Conservation (phyloP, 2,113 vertebrate genomes). For the Mugil cephalus region DNA sequence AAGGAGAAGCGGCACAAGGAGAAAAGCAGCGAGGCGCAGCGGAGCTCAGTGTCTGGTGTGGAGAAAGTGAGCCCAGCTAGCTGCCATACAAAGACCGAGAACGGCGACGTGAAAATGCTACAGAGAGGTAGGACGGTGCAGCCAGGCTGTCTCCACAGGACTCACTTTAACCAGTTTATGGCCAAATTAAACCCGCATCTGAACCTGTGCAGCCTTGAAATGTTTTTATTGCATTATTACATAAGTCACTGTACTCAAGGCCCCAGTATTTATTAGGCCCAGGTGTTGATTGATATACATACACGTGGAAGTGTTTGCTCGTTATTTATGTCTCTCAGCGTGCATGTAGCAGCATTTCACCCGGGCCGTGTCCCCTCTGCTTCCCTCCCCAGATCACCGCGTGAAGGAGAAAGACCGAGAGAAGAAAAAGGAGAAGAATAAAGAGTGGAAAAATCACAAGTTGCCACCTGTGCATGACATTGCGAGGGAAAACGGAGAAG, state of each 20-base stretch:
- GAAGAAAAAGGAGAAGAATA: conserved; percentile 89
- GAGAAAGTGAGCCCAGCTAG: conserved; percentile 79
- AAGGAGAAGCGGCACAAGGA: conserved; percentile 91
- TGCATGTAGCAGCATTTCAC: conserved; percentile 30
- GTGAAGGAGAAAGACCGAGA: conserved; percentile 87
- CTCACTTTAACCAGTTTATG: background rate
- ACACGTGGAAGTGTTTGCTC: conserved; percentile 79
- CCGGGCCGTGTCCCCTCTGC: background rate
- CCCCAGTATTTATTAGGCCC: conserved; percentile 76
- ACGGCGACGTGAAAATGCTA: conserved; percentile 78
- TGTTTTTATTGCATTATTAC: conserved; percentile 22
- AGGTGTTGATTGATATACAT: conserved; percentile 46
- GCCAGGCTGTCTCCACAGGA: background rate
- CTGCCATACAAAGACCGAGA: conserved; percentile 83
- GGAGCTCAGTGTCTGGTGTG: conserved; percentile 67
- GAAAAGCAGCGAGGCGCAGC: conserved; percentile 80
- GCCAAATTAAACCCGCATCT: rapidly evolving
- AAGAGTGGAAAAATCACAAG: conserved; percentile 91
- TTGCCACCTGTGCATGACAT: conserved; percentile 89
- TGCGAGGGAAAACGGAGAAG: conserved; percentile 91
- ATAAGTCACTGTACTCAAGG: conserved; percentile 51
- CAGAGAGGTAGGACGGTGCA: conserved; percentile 70
- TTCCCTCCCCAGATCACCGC: conserved; percentile 86
- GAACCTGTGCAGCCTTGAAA: background rate
- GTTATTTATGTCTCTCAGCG: conserved; percentile 21